phyloP scores from a whole-genome alignment of 53 echinoderm and acorn worm genomes.

The Temnopleurus reevesii region DNA sequence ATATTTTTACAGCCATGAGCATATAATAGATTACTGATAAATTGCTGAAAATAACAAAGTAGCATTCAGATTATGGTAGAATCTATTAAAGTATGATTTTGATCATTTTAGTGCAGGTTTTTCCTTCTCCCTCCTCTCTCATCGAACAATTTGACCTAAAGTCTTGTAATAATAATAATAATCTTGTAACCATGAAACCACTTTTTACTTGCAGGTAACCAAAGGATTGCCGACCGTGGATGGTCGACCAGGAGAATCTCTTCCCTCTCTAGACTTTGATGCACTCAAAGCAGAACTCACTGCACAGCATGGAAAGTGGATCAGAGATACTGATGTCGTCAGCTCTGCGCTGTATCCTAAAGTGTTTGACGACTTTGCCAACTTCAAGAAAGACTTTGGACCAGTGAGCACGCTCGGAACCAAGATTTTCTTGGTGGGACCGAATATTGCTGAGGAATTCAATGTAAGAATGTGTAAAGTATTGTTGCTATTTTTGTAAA shows the following conservation, averaged over 20 bases:
- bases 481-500: neutral
- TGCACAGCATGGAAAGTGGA: constrained; percentile 74
- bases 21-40: too few species aligned
- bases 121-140: too few species aligned
- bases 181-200: too few species aligned
- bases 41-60: too few species aligned
- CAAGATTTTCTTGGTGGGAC: constrained; percentile 92
- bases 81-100: too few species aligned
- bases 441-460: constrained; percentile 94
- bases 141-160: too few species aligned
- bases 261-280: constrained; percentile 83
- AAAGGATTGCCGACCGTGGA: constrained; percentile 62
- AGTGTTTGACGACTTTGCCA: constrained; percentile 87
- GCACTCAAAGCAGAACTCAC: constrained; percentile 65
- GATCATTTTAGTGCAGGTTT: too few species aligned
- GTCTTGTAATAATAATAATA: too few species aligned
- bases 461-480: constrained; percentile 64
- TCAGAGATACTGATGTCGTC: constrained; percentile 80
- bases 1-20: too few species aligned
- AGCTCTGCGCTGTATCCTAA: constrained; percentile 97
- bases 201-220: neutral
- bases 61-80: too few species aligned
- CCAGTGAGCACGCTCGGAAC: constrained; percentile 84
- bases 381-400: constrained; percentile 79
- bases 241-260: constrained; percentile 82